Base-by-base conservation (phyloP, 1,140 invertebrate genomes). In the Macrobrachium nipponense region DNA sequence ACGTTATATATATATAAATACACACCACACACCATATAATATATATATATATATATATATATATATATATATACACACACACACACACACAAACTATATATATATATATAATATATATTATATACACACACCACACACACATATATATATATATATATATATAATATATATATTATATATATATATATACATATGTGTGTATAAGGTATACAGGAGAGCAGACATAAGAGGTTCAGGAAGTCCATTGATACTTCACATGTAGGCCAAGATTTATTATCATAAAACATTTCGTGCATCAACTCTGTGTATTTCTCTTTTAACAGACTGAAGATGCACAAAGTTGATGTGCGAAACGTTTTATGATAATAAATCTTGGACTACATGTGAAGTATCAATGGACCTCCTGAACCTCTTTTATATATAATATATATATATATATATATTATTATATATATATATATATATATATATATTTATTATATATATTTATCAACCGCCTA, bases 111-210 rank as follows among this genome's bases (percentile, higher is more conserved):
- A 68, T 68, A 68, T 68, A 68, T 68, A 68, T 68, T n/a, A 68
- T 68, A 68, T 68, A 68, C n/a, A n/a, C n/a, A n/a, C n/a, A n/a
- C 4, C 14, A 18, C 5, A 68, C 7, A 17, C 7, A 68, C 7
- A 17, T n/a, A 68, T n/a, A 4, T 68, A 68, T n/a, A 17, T 68
- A 68, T 68, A 68, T 18, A n/a, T 68, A 68, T 68, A 68, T 68
- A 68, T 68, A 68, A 68, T 68, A 68, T 68, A 68, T 68, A 68
- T 68, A 68, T 68, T 68, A 68, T 68, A 68, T 68, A 68, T 68
- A 68, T 68, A 68, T 68, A 68, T 68, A 68, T 68, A 68, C 20
- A 68, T 68, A 23, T 68, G 4, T 68, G 6, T 68, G 6, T 68
- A 6, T n/a, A 18, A n/a, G n/a, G n/a, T n/a, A n/a, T n/a, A n/a